Evolutionary conservation across 2,797 vertebrate genomes (phyloP), one percentile per base, ranked within the genome.

Genomic region (Mastacembelus armatus): DNA sequence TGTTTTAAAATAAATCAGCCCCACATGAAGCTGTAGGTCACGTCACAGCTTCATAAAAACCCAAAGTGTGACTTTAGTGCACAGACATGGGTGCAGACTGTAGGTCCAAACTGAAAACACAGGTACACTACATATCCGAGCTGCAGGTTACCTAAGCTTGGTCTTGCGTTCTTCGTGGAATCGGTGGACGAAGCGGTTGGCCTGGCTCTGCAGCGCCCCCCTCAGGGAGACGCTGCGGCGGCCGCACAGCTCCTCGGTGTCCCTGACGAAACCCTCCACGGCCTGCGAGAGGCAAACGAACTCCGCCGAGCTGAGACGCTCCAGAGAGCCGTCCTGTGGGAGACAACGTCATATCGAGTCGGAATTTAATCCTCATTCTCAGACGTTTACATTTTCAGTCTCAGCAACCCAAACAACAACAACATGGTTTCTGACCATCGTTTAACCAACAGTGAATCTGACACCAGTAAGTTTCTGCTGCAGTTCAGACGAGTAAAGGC

Each of bases 141-240:
- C 29, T 11, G 63, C 11, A 7, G 12, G 1, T 57, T 89, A 98
- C 98, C 98, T 94, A 57, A 99, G 95, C 77, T 99, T 99, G 16
- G 92, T 98, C 87, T 98, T 98, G 84, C 97, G 94, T 50, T 99
- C 97, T 39, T 99, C 97, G 3, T 99, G 97, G 92, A 99, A 99
- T 64, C 96, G 95, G 59, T 97, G 96, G 50, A 99, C 96, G 71
- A 99, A 98, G 86, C 94, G 95, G 77, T 96, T 96, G 80, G 97
- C 98, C 90, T 99, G 97, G 70, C 96, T 97, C 91, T 99, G 98
- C 74, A 99, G 95, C 18, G 96, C 94, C 83, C 96, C 97, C 90
- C 95, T 83, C 81, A 99, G 91, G 50, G 96, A 97, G 80, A 94
- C 93, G 21, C 97, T 99, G 77, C 92, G 95, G 65, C 96, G 90